These are phyloP conservation scores for Diaprepes abbreviatus DNA, from an alignment of 2,888 invertebrate species.

Conservation along the genomic window DNA sequence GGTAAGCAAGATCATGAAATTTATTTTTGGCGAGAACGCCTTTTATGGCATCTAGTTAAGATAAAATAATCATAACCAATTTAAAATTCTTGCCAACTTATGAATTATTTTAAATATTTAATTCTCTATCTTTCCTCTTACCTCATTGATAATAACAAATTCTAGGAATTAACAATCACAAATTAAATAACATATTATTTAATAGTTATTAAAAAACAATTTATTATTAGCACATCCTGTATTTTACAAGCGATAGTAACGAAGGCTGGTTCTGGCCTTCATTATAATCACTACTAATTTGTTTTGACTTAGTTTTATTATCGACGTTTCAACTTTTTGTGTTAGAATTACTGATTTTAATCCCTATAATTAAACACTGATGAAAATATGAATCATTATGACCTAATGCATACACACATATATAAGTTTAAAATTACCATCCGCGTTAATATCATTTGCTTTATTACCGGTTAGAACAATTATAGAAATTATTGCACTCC, in stretches of 20 bases:
- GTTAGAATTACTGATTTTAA: constrained; percentile 14
- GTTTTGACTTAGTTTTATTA: constrained; percentile 31
- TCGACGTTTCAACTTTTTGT: constrained; percentile 5
- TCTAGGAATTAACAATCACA: too few species aligned
- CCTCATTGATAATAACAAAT: too few species aligned
- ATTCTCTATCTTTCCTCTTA: too few species aligned
- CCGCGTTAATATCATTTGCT: constrained; percentile 1
- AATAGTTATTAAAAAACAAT: too few species aligned
- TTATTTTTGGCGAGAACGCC: too few species aligned
- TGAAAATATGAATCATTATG: constrained; percentile 34
- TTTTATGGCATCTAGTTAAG: too few species aligned
- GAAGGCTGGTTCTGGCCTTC: neutral
- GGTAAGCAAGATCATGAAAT: too few species aligned
- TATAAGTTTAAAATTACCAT: constrained; percentile 4
- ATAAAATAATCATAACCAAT: too few species aligned
- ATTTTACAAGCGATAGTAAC: neutral
- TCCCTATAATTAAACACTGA: constrained; percentile 29
- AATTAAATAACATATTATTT: too few species aligned
- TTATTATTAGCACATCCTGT: neutral
- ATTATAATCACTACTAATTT: constrained; percentile 15
- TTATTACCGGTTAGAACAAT: neutral
- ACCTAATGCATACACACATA: constrained; percentile 16
- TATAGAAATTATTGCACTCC: constrained; percentile 5
- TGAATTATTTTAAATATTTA: too few species aligned
- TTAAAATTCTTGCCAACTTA: too few species aligned